These are phyloP conservation scores for Microcaecilia unicolor DNA, from an alignment of 2,797 vertebrate species.

Conservation along the genomic window DNA sequence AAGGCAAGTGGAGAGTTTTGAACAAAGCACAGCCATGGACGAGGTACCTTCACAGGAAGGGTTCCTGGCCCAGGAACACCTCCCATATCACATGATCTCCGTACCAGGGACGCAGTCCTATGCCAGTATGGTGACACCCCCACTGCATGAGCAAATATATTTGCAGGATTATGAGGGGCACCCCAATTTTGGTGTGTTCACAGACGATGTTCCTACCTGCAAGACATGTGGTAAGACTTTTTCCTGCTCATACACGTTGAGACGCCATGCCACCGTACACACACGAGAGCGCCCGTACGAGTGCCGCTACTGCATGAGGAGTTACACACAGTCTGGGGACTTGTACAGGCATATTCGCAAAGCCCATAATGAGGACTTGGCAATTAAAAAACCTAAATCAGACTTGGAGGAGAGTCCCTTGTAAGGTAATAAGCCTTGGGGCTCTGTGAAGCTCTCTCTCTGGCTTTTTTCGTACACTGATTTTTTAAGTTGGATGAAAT, in stretches of 20 bases:
- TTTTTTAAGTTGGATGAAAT: no score
- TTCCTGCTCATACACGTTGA: constrained; percentile 83
- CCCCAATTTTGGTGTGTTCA: constrained; percentile 62
- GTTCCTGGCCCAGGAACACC: constrained; percentile 50
- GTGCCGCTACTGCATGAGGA: constrained; percentile 87
- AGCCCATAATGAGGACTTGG: constrained; percentile 72
- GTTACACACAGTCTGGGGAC: constrained; percentile 91
- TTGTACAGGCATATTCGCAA: constrained; percentile 90
- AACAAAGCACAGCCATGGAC: constrained; percentile 39
- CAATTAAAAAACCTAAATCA: constrained; percentile 67
- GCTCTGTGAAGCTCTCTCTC: not conserved
- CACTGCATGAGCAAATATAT: constrained; percentile 54
- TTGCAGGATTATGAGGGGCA: constrained; percentile 75
- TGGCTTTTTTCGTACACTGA: no score
- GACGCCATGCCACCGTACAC: constrained; percentile 88
- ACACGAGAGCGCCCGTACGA: constrained; percentile 85
- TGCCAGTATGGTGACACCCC: constrained; percentile 34
- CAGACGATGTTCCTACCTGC: constrained; percentile 84
- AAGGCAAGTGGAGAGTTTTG: constrained; percentile 29
- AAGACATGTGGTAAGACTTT: constrained; percentile 88
- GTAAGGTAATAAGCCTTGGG: not conserved
- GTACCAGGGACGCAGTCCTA: constrained; percentile 31
- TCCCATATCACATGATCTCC: constrained; percentile 56
- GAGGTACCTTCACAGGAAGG: constrained; percentile 55
- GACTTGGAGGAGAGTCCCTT: constrained; percentile 38